Base-by-base conservation (phyloP, 2,113 vertebrate genomes). In the Lagopus leucura region DNA sequence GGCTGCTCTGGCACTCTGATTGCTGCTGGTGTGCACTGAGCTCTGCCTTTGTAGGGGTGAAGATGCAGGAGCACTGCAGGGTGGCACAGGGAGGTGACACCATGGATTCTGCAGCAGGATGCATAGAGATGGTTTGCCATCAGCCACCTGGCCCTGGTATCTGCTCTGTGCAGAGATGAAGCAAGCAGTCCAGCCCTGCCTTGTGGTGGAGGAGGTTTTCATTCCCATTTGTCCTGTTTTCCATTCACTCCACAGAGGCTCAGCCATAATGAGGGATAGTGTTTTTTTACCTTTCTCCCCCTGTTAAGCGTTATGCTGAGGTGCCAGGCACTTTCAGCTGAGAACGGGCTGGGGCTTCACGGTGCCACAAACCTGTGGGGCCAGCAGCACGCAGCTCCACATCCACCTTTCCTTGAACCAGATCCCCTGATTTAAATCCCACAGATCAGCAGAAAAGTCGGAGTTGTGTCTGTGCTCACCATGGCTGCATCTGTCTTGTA, bases 391-490 rank as follows among this genome's bases (percentile, higher is more conserved):
- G 11, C 36, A 64, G 61, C 25, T 28, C 61, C 61, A 6, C 38
- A 40, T 64, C 36, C 38, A 16, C 61, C 16, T 38, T 40, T 40
- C 11, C 38, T 48, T 6, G 58, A 42, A 55, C 16, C n/a, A 28
- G 10, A 43, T 57, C 54, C 42, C 36, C 21, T 11, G 45, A 12
- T 75, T 71, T 66, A 50, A 61, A 63, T 52, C 32, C 57, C 40
- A 11, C 43, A 61, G 32, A 72, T 40, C 27, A 58, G 24, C 10
- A 61, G 24, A 36, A 45, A 40, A 80, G 5, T 38, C 36, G 36
- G 28, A 40, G 6, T 17, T 48, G 7, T 0, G 5, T n/a, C 12
- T 45, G 13, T 34, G 10, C 32, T 36, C 4, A 0, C 38, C n/a
- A 28, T 42, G 22, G 30, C 77, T 79, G 28, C 27, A 25, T 27